These are phyloP conservation scores for Papilio helenus DNA, from an alignment of 1,140 invertebrate genomes.

Conservation along the genomic window DNA sequence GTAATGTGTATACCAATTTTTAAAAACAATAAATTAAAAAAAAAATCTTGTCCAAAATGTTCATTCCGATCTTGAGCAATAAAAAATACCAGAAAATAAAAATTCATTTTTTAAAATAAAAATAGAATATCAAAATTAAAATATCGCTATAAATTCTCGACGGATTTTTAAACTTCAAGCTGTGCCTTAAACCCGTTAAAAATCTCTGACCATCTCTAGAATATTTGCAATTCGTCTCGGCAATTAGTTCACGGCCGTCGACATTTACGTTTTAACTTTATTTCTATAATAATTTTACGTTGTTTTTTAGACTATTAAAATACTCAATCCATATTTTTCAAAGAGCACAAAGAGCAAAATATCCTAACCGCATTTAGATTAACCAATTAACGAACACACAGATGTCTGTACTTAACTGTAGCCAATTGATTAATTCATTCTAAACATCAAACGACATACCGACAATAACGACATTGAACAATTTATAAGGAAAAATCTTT, in stretches of 20 bases:
- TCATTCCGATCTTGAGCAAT: not conserved
- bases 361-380: not conserved
- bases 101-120: not conserved
- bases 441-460: not conserved
- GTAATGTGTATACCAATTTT: no score
- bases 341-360: not conserved
- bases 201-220: constrained; percentile 34
- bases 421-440: not conserved
- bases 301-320: constrained; percentile 9
- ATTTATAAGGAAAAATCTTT: constrained; percentile 2
- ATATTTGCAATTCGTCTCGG: constrained; percentile 28
- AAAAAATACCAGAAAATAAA: not conserved
- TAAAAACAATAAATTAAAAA: no score
- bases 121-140: not conserved
- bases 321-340: not conserved
- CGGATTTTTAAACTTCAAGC: not conserved
- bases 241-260: constrained; percentile 28
- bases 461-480: not conserved
- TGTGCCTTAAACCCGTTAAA: constrained; percentile 33
- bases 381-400: not conserved
- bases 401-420: not conserved
- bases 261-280: not conserved
- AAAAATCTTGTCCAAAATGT: not conserved
- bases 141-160: not conserved
- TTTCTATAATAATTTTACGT: not conserved